A percentile compares a stretch with the other conserved stretches of the same genome.
phyloP scores from a whole-genome alignment of 2,888 invertebrate species.

The Pyrochroa serraticornis region DNA sequence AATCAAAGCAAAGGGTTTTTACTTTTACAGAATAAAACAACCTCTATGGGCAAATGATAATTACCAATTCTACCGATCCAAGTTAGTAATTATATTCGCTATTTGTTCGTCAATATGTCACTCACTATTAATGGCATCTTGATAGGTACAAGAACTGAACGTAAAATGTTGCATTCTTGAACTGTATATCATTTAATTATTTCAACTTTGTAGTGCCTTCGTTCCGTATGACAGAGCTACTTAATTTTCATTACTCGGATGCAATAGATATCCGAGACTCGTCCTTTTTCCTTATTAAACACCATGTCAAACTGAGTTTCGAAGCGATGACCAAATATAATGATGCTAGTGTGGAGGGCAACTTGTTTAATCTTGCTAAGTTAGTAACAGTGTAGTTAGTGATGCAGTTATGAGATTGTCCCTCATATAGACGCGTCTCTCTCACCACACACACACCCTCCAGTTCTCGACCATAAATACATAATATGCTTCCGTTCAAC shows the following conservation, averaged over 20 bases:
- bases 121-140: too few relatives aligned
- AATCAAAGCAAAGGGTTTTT: too few relatives aligned
- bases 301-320: slow-evolving; percentile 24
- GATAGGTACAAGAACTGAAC: too few relatives aligned
- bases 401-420: slow-evolving; percentile 35
- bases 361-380: slow-evolving; percentile 38
- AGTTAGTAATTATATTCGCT: too few relatives aligned
- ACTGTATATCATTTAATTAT: slow-evolving; percentile 1
- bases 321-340: slow-evolving; percentile 33
- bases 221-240: slow-evolving; percentile 16
- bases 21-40: too few relatives aligned
- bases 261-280: slow-evolving; percentile 14
- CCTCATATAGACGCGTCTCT: slow-evolving; percentile 16
- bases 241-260: slow-evolving; percentile 16
- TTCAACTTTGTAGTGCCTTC: slow-evolving; percentile 18
- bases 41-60: too few relatives aligned
- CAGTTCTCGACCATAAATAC: slow-evolving; percentile 22
- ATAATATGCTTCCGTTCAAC: slow-evolving; percentile 18
- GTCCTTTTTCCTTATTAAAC: slow-evolving; percentile 3
- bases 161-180: too few relatives aligned
- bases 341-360: slow-evolving; percentile 29
- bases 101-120: too few relatives aligned
- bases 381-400: slow-evolving; percentile 35
- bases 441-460: slow-evolving; percentile 10
- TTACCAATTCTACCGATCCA: too few relatives aligned